Base-by-base conservation (phyloP, 2,797 vertebrate genomes). In the Neopelma chrysocephalum region DNA sequence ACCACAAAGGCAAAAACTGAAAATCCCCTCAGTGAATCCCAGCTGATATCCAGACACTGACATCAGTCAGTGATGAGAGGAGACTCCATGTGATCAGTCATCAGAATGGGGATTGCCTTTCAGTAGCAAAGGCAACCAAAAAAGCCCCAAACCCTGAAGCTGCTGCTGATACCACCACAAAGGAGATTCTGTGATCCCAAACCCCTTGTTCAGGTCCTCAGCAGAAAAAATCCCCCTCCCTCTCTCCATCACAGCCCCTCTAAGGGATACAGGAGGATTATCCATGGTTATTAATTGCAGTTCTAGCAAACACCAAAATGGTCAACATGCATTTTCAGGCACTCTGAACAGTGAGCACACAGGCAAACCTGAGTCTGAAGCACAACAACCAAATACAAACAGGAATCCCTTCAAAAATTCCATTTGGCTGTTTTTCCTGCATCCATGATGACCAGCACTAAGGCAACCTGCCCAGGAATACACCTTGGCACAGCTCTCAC, bases 281-380 rank as follows among this genome's bases (percentile, higher is more conserved):
- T 29, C 40, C 32, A 2, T 0, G 2, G 10, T 26, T 32, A 66
- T 66, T 47, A 66, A 22, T 1, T 17, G 38, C 1, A 0, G 38
- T 15, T 57, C 79, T 7, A 51, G 40, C 48, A 48, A 51, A 38
- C 2, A 3, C 36, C 5, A 25, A 3, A 25, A 31, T 38, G 4
- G 29, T 26, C 56, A 27, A 10, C 6, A 11, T 3, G 42, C 36
- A 3, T 40, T 66, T 51, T 19, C 48, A 53, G 56, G 53, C 12
- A 6, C 40, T 60, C 38, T 17, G 56, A 72, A n/a, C 3, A 13
- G 58, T 12, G 57, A 42, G 16, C 34, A 42, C 45, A 14, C 0
- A 11, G 3, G 12, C 47, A 68, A 62, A 66, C 4, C 8, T 3
- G 15, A 56, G n/a, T 42, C 53, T 86, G 82, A 88, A 57, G 56